Evolutionary conservation across 2,888 invertebrate species (phyloP), one percentile per base, ranked within the genome.

Genomic region (Nysson spinosus): DNA sequence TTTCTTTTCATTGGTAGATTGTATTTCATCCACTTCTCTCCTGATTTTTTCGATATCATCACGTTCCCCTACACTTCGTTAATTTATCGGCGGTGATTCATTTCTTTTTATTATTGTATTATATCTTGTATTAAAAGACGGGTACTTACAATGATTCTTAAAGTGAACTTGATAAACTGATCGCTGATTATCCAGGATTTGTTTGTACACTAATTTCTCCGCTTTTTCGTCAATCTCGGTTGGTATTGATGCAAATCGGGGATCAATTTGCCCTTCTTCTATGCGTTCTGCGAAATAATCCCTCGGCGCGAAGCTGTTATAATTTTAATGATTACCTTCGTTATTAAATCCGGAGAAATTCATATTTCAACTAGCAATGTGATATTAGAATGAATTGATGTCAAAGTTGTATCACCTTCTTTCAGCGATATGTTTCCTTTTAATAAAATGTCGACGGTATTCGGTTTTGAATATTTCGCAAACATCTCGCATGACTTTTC

Each of bases 381-480:
- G n/a, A n/a, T n/a, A n/a, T n/a, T n/a, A n/a, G n/a, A n/a, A n/a
- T n/a, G n/a, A n/a, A n/a, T n/a, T n/a, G n/a, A n/a, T n/a, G n/a
- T n/a, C n/a, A n/a, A n/a, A n/a, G n/a, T n/a, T n/a, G n/a, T n/a
- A n/a, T 81, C 54, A 83, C 82, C 68, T 42, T 12, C 57, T 14
- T 28, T 52, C 30, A 40, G 60, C 72, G n/a, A 43, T 44, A 2
- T 44, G 20, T 28, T 72, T 72, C 22, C 75, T 75, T 2, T 32
- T 52, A 0, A 58, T 56, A 50, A 55, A 83, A 42, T 80, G 77
- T 6, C 58, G 34, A 9, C 61, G 69, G 61, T 80, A 81, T 50
- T 83, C 84, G 0, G 82, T 77, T 4, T 49, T 58, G 16, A 78
- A 71, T 30, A 79, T 46, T 43, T 65, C 44, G 37, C 72, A 74